These are phyloP conservation scores for Morinoia aosen DNA, from an alignment of 2,888 invertebrate genomes.

Conservation along the genomic window DNA sequence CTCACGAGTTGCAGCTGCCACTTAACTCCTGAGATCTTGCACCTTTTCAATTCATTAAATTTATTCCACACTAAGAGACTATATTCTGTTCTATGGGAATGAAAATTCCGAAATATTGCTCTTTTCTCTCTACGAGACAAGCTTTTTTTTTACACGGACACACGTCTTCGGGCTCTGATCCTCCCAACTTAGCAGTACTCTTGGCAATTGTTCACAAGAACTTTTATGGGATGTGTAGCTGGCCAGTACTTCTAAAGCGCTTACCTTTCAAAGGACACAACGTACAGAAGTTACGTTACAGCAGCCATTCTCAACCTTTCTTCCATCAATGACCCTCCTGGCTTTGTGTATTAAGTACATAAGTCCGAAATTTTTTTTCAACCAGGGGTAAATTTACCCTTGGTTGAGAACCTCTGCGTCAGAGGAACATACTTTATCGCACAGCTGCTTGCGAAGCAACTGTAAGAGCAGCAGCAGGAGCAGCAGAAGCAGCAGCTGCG, in stretches of 20 bases:
- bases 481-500: slow-evolving; percentile 14
- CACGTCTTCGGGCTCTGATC: no score
- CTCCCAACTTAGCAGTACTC: not conserved
- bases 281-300: not conserved
- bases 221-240: not conserved
- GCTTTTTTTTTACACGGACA: not conserved
- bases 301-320: not conserved
- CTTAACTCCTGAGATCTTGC: not conserved
- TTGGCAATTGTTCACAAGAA: not conserved
- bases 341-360: no score
- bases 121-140: not conserved
- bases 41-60: not conserved
- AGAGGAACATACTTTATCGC: not conserved
- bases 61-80: not conserved
- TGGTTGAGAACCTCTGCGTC: no score
- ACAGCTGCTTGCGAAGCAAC: not conserved
- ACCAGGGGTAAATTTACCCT: no score
- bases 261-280: not conserved
- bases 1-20: not conserved
- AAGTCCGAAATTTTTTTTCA: no score
- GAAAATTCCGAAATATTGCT: not conserved
- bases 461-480: not conserved
- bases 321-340: no score
- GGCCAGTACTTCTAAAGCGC: not conserved
- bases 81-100: not conserved